A percentile compares a stretch with the other conserved stretches of the same genome.
These are phyloP conservation scores for Lapara coniferarum DNA, from an alignment of 2,888 invertebrate species.

Conservation along the genomic window DNA sequence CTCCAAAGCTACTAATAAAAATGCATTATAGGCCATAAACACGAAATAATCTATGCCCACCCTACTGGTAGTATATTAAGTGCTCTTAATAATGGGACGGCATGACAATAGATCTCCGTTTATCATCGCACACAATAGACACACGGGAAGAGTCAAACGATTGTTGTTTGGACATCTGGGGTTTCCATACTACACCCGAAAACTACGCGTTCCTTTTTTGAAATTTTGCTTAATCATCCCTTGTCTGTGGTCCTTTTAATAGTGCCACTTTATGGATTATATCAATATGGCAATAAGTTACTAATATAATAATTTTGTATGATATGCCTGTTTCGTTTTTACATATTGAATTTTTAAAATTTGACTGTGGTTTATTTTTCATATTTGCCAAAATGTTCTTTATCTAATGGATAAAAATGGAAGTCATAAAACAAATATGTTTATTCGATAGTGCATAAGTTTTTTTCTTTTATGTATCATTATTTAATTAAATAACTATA, in stretches of 20 bases:
- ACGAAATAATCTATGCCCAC: slow-evolving; percentile 44
- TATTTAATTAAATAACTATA: not conserved
- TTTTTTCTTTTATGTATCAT: not conserved
- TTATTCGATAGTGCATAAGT: no score
- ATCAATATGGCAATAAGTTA: no score
- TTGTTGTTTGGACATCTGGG: slow-evolving; percentile 81
- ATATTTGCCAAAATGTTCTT: no score
- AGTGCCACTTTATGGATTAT: not conserved
- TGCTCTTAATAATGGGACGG: slow-evolving; percentile 68
- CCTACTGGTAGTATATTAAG: slow-evolving; percentile 70
- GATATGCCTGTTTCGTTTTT: no score
- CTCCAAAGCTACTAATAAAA: not conserved
- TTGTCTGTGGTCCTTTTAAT: slow-evolving; percentile 22
- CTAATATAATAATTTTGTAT: no score
- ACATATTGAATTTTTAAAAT: no score
- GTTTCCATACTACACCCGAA: slow-evolving; percentile 59
- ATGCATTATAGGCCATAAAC: slow-evolving; percentile 17
- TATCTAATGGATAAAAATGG: no score
- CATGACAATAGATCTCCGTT: slow-evolving; percentile 68
- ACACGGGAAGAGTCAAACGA: slow-evolving; percentile 54
- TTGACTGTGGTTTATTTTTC: no score
- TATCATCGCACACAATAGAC: slow-evolving; percentile 66
- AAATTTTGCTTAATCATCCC: slow-evolving; percentile 58
- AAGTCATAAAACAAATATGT: no score
- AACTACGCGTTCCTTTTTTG: slow-evolving; percentile 56